A percentile compares a stretch with the other conserved stretches of the same genome.
These are phyloP conservation scores for Hoplias malabaricus DNA, from an alignment of 2,113 vertebrate species.

Conservation along the genomic window DNA sequence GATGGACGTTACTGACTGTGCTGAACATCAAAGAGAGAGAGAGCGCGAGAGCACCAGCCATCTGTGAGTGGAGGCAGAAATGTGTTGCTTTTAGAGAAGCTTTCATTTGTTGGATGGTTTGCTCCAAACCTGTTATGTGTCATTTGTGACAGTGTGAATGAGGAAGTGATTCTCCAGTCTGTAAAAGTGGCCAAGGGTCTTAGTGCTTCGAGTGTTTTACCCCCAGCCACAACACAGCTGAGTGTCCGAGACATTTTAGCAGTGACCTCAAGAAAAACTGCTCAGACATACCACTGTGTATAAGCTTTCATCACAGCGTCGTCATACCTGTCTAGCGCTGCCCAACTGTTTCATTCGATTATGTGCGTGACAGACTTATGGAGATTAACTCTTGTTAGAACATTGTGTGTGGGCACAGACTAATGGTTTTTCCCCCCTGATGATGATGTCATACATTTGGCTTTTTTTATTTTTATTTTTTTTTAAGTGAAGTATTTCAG, in stretches of 20 bases:
- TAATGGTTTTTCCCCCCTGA: slow-evolving; percentile 56
- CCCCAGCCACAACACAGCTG: neutral
- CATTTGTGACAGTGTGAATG: neutral
- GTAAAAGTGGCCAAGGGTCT: slow-evolving; percentile 24
- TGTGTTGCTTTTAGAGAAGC: slow-evolving; percentile 25
- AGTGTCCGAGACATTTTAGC: slow-evolving; percentile 18
- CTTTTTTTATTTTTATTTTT: slow-evolving; percentile 22
- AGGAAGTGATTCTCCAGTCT: slow-evolving; percentile 24
- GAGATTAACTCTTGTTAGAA: slow-evolving; percentile 26
- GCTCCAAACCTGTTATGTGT: neutral
- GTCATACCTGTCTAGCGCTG: neutral
- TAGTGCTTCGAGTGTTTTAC: neutral
- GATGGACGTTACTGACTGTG: slow-evolving; percentile 19
- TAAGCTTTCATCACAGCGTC: slow-evolving; percentile 24
- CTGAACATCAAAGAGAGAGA: slow-evolving; percentile 21
- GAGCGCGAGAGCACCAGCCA: slow-evolving; percentile 19
- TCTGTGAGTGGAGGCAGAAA: slow-evolving; percentile 44
- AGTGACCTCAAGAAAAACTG: slow-evolving; percentile 36
- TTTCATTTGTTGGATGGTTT: slow-evolving; percentile 29
- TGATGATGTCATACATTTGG: slow-evolving; percentile 57
- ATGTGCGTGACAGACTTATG: slow-evolving; percentile 14
- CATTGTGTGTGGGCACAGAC: slow-evolving; percentile 28
- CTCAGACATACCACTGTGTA: slow-evolving; percentile 39
- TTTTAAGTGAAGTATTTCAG: slow-evolving; percentile 57
- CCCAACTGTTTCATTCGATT: slow-evolving; percentile 9